Evolutionary conservation across 1,140 invertebrate species (phyloP).

Genomic region (Tetragonula clypearis): DNA sequence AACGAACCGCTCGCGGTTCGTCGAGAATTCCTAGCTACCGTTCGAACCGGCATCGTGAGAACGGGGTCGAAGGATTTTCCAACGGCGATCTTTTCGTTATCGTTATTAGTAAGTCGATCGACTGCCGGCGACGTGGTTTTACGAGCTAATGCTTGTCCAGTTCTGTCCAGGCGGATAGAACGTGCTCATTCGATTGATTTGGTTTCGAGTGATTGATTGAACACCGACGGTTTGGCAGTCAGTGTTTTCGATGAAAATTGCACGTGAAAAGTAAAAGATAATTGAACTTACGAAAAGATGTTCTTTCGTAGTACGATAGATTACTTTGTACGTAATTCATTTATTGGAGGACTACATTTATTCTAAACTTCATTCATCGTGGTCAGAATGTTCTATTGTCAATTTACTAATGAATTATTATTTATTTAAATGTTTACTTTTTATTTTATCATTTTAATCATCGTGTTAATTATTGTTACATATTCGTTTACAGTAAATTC

Average conservation of each 20-base stretch:
- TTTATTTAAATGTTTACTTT: too few relatives aligned
- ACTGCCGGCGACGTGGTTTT: neutral
- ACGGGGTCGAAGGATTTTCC: constrained; percentile 59
- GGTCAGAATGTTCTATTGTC: too few relatives aligned
- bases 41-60: constrained; percentile 29
- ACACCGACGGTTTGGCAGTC: neutral
- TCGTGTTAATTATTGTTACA: too few relatives aligned
- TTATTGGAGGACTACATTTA: too few relatives aligned
- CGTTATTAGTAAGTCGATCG: neutral
- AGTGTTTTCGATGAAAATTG: neutral
- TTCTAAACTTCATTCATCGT: too few relatives aligned
- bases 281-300: neutral
- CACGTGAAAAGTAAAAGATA: neutral
- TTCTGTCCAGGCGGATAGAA: neutral
- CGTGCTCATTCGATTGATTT: constrained; percentile 16
- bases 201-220: neutral
- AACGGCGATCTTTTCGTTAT: constrained; percentile 23
- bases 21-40: constrained; percentile 45
- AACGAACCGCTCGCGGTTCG: constrained; percentile 6
- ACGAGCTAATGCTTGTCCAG: neutral
- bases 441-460: too few relatives aligned
- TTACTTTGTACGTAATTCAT: too few relatives aligned
- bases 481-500: too few relatives aligned
- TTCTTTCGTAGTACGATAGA: neutral
- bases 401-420: too few relatives aligned